Percentiles rank a stretch among this genome's conserved stretches.
Evolutionary conservation across 2,888 invertebrate genomes (phyloP).

Genomic region (Myopa testacea): DNA sequence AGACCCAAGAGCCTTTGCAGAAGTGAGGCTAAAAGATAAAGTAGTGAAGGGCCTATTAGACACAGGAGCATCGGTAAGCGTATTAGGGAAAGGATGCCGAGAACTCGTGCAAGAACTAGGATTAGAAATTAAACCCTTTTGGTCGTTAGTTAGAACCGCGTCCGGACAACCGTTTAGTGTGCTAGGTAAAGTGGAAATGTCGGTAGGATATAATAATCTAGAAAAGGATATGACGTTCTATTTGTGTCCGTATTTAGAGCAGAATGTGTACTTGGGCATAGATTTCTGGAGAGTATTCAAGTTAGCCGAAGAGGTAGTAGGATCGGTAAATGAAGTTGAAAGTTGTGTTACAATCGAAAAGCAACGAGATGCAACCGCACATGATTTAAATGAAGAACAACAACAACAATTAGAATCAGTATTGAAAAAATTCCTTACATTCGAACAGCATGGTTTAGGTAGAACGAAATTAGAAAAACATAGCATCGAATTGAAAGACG

Average conservation of each 20-base stretch:
- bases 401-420: slow-evolving; percentile 22
- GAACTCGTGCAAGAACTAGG: slow-evolving; percentile 3
- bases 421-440: slow-evolving; percentile 15
- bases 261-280: slow-evolving; percentile 40
- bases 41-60: slow-evolving; percentile 35
- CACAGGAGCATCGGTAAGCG: slow-evolving; percentile 35
- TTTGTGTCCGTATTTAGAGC: slow-evolving; percentile 31
- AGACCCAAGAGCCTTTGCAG: slow-evolving; percentile 2
- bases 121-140: not conserved
- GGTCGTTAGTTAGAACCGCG: slow-evolving; percentile 21
- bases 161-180: slow-evolving; percentile 30
- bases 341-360: not conserved
- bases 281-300: slow-evolving; percentile 43
- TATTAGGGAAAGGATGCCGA: slow-evolving; percentile 23
- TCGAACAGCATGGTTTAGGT: slow-evolving; percentile 32
- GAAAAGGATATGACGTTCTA: slow-evolving; percentile 1
- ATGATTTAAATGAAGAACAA: slow-evolving; percentile 10
- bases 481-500: too few species aligned
- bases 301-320: slow-evolving; percentile 28
- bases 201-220: not conserved
- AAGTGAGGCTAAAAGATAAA: not conserved
- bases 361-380: not conserved
- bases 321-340: not conserved
- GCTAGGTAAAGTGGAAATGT: slow-evolving; percentile 14
- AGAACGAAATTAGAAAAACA: slow-evolving; percentile 29